phyloP scores from a whole-genome alignment of 2,888 invertebrate species.

The Sphinx pinastri region DNA sequence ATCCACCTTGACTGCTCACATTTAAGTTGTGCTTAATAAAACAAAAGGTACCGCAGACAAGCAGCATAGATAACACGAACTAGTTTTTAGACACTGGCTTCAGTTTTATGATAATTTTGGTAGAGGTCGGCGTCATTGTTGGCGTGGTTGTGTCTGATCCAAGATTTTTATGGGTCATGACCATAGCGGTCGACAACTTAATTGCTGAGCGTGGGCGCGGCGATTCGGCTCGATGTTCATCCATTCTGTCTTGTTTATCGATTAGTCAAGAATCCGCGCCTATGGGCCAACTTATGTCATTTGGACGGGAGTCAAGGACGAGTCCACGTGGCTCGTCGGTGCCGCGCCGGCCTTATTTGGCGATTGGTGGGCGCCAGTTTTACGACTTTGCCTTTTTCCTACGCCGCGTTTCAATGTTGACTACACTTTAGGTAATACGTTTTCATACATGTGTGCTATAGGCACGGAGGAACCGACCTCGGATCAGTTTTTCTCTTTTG shows the following conservation, averaged over 20 bases:
- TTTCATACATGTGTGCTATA: constrained; percentile 57
- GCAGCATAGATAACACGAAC: background rate
- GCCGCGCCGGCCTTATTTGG: constrained; percentile 81
- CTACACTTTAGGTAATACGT: constrained; percentile 68
- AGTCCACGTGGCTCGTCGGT: constrained; percentile 69
- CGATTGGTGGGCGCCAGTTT: constrained; percentile 83
- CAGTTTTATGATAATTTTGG: constrained; percentile 14
- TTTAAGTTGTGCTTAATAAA: background rate
- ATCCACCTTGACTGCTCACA: background rate
- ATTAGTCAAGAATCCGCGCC: constrained; percentile 81
- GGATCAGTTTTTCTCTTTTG: constrained; percentile 48
- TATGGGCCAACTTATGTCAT: constrained; percentile 83
- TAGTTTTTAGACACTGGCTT: constrained; percentile 4
- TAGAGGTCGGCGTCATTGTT: constrained; percentile 36
- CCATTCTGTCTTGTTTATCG: constrained; percentile 78
- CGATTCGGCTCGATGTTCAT: constrained; percentile 67
- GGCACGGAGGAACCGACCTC: constrained; percentile 63
- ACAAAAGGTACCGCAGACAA: constrained; percentile 10
- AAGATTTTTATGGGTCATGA: constrained; percentile 64
- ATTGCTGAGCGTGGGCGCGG: constrained; percentile 72
- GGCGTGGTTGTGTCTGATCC: constrained; percentile 44
- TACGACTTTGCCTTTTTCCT: constrained; percentile 81
- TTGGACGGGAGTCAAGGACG: constrained; percentile 83
- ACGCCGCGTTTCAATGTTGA: constrained; percentile 73
- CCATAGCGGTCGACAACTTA: constrained; percentile 66